Base-by-base conservation (phyloP, 2,888 invertebrate species). In the Cristatella mucedo region DNA sequence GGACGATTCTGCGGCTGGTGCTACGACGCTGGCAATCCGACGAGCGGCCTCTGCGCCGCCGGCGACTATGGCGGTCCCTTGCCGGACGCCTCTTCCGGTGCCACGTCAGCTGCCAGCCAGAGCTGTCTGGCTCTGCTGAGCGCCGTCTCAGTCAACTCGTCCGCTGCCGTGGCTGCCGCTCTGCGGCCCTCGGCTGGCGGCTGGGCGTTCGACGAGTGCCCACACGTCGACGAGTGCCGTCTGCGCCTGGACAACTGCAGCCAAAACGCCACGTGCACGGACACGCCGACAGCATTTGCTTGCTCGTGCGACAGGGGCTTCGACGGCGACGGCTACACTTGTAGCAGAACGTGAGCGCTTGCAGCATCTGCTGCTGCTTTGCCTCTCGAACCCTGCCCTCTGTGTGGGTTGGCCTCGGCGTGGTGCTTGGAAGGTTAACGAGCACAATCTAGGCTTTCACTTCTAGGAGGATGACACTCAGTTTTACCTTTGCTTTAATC, bases 161-260 rank as follows among this genome's bases (percentile, higher is more conserved):
- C 36, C 3, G 5, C 19, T 4, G 6, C 21, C 4, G 21, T 22
- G 18, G 49, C 59, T 1, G 46, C 48, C 22, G n/a, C n/a, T n/a
- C n/a, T n/a, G n/a, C n/a, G n/a, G n/a, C n/a, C n/a, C n/a, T n/a
- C n/a, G n/a, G n/a, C n/a, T n/a, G n/a, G n/a, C n/a, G n/a, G n/a
- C n/a, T 91, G 89, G 87, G 82, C 86, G 0, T 91, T 89, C 55
- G 82, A 82, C 4, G 78, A 79, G 54, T 63, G 61, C 43, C 86
- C 87, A 0, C 87, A 89, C 62, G 84, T 91, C 0, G 85, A 91
- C 58, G 91, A 91, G 66, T 91, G 91, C 56, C 78, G 79, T 0
- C 72, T 89, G 6, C 79, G 79, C 0, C 68, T 87, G 19, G 82
- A 86, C 57, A 80, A 86, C 57, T 91, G 91, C 55, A 86, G 89